Evolutionary conservation across 2,113 vertebrate species (phyloP).

Genomic region (Callospermophilus lateralis): DNA sequence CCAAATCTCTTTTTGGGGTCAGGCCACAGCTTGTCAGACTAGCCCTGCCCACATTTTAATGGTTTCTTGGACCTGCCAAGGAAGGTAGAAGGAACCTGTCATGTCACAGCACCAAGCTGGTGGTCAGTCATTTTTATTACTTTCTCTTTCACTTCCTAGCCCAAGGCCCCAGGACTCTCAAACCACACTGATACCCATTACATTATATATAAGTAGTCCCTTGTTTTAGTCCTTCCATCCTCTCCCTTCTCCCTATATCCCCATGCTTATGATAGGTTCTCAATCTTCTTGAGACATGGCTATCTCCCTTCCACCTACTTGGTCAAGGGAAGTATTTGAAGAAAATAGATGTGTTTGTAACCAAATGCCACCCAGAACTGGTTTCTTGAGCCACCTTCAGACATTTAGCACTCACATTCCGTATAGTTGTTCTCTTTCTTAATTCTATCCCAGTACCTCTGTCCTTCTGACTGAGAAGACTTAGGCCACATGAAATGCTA

Average conservation of each 20-base stretch:
- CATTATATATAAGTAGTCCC: neutral
- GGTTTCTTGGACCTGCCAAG: neutral
- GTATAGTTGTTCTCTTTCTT: neutral
- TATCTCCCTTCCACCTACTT: neutral
- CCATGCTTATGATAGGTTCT: neutral
- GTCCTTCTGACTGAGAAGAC: neutral
- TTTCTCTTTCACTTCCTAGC: neutral
- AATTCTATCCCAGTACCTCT: neutral
- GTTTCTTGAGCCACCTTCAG: neutral
- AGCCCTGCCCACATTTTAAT: neutral
- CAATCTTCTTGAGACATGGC: neutral
- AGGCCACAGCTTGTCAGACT: neutral
- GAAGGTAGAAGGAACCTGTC: neutral
- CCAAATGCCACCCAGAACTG: neutral
- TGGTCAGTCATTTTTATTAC: neutral
- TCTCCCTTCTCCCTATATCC: neutral
- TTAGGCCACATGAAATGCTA: neutral
- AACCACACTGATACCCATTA: neutral
- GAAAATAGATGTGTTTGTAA: neutral
- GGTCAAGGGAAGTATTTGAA: neutral
- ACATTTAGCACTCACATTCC: neutral
- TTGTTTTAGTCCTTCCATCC: neutral
- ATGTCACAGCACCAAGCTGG: neutral
- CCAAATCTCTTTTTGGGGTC: neutral
- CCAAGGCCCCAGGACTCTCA: neutral